Evolutionary conservation across 2,888 invertebrate genomes (phyloP), one percentile per base, ranked within the genome.

Genomic region (Gnatocerus cornutus): DNA sequence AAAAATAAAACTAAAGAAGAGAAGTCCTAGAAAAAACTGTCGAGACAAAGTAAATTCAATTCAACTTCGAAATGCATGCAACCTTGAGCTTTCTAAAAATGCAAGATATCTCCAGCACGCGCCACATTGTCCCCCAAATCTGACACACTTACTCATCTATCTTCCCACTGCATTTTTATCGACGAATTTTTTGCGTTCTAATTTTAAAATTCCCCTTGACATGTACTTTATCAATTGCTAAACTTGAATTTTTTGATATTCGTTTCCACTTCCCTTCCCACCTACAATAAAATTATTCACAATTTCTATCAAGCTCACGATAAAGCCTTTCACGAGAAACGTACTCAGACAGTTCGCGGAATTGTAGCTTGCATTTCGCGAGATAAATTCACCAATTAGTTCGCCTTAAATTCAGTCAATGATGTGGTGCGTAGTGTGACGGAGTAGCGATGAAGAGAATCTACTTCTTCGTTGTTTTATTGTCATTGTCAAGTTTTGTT

Each of bases 261-360:
- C 30, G 41, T 52, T 52, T 63, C 64, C 53, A 64, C 64, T 64
- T 64, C 64, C 63, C 52, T 46, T 45, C 10, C 53, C 64, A 64
- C 64, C 64, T 53, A 64, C 64, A 12, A 45, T 64, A 64, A 53
- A 43, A 13, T 27, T 12, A 21, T 33, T 29, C 64, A 64, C 45
- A 41, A 50, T 62, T 27, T 61, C 45, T 13, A 16, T 37, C 10
- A 48, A 61, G 61, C 61, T 16, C 29, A 8, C 10, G 41, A 50
- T 13, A 39, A 61, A 48, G 30, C 1, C n/a, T 14, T 56, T n/a
- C 43, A 56, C 12, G 9, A 27, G 14, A 12, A n/a, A n/a, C 27
- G 9, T 8, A 30, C 46, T 13, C 46, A 10, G 7, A 16, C 13
- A 8, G n/a, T 27, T 13, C 16, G 7, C 7, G 13, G 33, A 48